Conservation (phyloP, 2,797 vertebrate genomes). For the Muscicapa striata region DNA sequence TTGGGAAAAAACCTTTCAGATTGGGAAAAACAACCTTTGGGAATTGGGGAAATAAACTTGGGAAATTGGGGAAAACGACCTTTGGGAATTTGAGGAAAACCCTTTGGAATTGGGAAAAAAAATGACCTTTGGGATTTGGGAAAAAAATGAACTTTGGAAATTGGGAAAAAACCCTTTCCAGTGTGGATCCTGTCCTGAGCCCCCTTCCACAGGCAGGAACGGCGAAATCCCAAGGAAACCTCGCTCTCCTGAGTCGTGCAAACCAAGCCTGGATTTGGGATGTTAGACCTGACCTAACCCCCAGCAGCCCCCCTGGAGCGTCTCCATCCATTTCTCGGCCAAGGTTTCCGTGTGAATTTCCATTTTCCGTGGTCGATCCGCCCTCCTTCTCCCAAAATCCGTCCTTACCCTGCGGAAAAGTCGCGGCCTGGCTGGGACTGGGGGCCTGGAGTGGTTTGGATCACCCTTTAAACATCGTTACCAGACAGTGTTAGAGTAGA, state of each 20-base stretch:
- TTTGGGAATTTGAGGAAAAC: no score
- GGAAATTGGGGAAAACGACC: no score
- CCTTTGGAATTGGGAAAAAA: no score
- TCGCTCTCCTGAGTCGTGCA: accelerated
- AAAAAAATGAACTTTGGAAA: no score
- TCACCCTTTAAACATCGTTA: conserved; percentile 99
- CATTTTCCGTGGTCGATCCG: accelerated
- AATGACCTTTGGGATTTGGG: no score
- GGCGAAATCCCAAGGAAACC: background rate
- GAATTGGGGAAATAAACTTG: no score
- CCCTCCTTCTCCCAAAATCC: background rate
- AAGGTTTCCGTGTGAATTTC: accelerated
- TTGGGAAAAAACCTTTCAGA: no score
- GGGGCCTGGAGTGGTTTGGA: background rate
- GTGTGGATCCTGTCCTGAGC: no score
- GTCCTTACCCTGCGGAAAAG: background rate
- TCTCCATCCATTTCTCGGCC: accelerated
- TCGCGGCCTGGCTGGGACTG: accelerated
- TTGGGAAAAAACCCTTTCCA: background rate
- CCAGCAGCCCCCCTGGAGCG: background rate
- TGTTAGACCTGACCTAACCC: accelerated
- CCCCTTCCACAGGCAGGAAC: background rate
- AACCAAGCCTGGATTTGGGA: accelerated
- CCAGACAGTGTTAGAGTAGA: conserved; percentile 99
- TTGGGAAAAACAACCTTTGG: no score